Base-by-base conservation (phyloP, 1,140 invertebrate species). In the Araneus ventricosus region DNA sequence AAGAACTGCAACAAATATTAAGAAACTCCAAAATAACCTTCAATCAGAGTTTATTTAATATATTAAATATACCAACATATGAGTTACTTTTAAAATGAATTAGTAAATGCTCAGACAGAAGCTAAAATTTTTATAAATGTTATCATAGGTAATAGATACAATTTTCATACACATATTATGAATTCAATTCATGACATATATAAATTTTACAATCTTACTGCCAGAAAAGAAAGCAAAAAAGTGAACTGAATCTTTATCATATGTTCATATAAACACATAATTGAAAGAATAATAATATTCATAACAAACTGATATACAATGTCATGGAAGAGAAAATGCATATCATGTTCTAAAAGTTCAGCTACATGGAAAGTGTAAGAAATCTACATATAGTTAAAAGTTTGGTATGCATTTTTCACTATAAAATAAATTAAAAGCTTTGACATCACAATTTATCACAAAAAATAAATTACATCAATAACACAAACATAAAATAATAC, bases 31-130 rank as follows among this genome's bases (percentile, higher is more conserved):
- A 27, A 30, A 27, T 34, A 75, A 75, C 20, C 37, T 75, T 37
- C 70, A 75, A 20, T 75, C 17, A 75, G 14, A 75, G 8, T 75
- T 75, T 75, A 37, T 75, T 75, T 34, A 34, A 75, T 75, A 37
- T 37, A 75, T 75, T 75, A 75, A 75, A 75, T 75, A 75, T 75
- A 37, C 37, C 30, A 75, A 75, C 30, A 75, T 75, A 75, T 75
- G 34, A 75, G 3, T 52, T 52, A 52, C 10, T 75, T 75, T 75
- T 37, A 75, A 75, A 37, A 37, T 75, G 17, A 75, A 75, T 34
- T 37, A 34, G 20, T 75, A 75, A 75, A 37, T 75, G 70, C 70
- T 52, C 17, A 75, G 70, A 34, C 30, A 75, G 20, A 75, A 34
- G 70, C 70, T 75, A 75, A 75, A 75, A 75, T 34, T 75, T 37